Conservation (phyloP, 1,140 invertebrate species). For the Drosophila obscura region DNA sequence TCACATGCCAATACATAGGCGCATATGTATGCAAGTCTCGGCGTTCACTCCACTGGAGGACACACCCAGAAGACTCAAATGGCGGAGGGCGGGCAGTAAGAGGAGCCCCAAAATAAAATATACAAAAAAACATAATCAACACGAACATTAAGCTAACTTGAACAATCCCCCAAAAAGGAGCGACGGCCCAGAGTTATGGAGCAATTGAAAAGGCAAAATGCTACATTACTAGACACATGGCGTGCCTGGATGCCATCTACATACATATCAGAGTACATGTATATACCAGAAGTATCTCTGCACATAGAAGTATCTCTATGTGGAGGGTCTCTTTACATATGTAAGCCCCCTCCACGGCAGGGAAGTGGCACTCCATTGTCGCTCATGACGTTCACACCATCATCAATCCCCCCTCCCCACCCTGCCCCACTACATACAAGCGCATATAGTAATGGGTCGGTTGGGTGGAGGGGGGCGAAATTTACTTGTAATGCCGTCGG, state of each 20-base stretch:
- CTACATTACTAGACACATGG: conserved; percentile 13
- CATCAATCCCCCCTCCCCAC: conserved; percentile 7
- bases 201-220: conserved; percentile 59
- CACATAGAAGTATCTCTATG: conserved; percentile 14
- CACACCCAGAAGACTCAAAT: conserved; percentile 29
- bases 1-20: conserved; percentile 23
- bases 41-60: conserved; percentile 7
- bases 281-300: conserved; percentile 6
- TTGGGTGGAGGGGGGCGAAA: conserved; percentile 5
- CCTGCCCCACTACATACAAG: conserved; percentile 2
- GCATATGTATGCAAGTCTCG: background rate
- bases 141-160: conserved; percentile 70
- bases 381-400: conserved; percentile 61
- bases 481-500: conserved; percentile 56
- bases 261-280: background rate
- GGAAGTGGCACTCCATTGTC: conserved; percentile 55
- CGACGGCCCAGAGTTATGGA: conserved; percentile 3
- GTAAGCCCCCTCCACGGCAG: conserved; percentile 5
- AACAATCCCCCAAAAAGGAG: conserved; percentile 30
- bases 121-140: conserved; percentile 69
- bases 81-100: background rate
- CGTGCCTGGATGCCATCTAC: conserved; percentile 7
- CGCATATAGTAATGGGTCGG: conserved; percentile 4
- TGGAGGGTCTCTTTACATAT: conserved; percentile 50
- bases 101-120: conserved; percentile 33